Conservation (phyloP, 2,113 vertebrate species). For the Oxyruncus cristatus region DNA sequence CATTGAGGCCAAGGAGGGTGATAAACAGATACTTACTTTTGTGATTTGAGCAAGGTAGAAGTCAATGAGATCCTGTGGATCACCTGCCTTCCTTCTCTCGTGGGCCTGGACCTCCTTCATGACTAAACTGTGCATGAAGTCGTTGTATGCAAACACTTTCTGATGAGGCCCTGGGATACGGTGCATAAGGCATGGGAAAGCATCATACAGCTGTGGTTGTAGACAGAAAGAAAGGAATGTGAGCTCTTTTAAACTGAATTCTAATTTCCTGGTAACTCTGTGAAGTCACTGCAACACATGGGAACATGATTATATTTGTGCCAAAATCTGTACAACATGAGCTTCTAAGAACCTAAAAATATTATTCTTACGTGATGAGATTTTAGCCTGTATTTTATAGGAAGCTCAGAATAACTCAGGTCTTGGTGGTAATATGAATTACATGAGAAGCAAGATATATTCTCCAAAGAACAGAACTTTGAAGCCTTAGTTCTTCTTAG, state of each 20-base stretch:
- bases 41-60: slow-evolving; percentile 65
- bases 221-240: not conserved
- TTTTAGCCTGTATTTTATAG: not conserved
- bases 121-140: slow-evolving; percentile 38
- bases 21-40: slow-evolving; percentile 44
- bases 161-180: slow-evolving; percentile 59
- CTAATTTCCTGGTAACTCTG: not conserved
- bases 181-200: slow-evolving; percentile 57
- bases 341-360: not conserved
- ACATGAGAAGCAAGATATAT: not conserved
- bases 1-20: not conserved
- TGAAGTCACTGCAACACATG: not conserved
- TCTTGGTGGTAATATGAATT: not conserved
- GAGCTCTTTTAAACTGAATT: not conserved
- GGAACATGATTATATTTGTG: not conserved
- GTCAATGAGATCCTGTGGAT: slow-evolving; percentile 55
- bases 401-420: not conserved
- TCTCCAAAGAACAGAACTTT: not conserved
- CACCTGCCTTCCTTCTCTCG: not conserved
- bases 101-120: slow-evolving; percentile 23
- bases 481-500: not conserved
- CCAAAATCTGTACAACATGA: not conserved
- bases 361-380: not conserved
- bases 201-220: slow-evolving; percentile 53
- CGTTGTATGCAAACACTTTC: slow-evolving; percentile 23